These are phyloP conservation scores for Rhinogobius similis DNA, from an alignment of 2,113 vertebrate species.

Conservation along the genomic window DNA sequence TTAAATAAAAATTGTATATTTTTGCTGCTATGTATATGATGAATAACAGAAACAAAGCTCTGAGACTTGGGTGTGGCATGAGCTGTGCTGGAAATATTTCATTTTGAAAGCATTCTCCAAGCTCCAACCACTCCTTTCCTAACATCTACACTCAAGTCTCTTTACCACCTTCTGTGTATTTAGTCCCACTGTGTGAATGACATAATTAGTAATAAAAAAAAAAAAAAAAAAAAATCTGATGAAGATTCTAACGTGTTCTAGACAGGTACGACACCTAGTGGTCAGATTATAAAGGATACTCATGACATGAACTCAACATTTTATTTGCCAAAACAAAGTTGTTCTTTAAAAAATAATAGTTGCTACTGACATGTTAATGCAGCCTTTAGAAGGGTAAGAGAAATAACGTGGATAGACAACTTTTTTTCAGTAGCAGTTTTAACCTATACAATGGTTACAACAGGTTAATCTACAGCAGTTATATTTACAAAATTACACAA, in stretches of 20 bases:
- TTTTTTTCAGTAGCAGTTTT: slow-evolving; percentile 61
- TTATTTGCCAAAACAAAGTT: slow-evolving; percentile 74
- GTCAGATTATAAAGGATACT: slow-evolving; percentile 6
- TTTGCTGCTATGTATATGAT: slow-evolving; percentile 13
- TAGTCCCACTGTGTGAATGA: slow-evolving; percentile 64
- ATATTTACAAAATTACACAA: slow-evolving; percentile 93
- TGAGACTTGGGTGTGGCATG: not conserved
- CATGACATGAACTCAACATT: slow-evolving; percentile 47
- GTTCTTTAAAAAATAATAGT: slow-evolving; percentile 68
- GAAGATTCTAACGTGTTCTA: not conserved
- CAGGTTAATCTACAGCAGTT: slow-evolving; percentile 87
- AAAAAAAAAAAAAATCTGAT: not conserved
- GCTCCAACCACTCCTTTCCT: not conserved
- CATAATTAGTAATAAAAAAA: slow-evolving; percentile 47
- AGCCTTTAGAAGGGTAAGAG: slow-evolving; percentile 48
- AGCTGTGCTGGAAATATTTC: not conserved
- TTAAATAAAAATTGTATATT: not conserved
- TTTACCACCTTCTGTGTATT: slow-evolving; percentile 8
- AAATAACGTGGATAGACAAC: slow-evolving; percentile 82
- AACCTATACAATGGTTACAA: slow-evolving; percentile 79
- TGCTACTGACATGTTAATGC: slow-evolving; percentile 63
- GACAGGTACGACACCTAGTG: slow-evolving; percentile 56
- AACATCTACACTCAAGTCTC: not conserved
- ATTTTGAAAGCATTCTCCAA: not conserved
- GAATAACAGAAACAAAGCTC: not conserved